phyloP scores from a whole-genome alignment of 2,113 vertebrate genomes.

The Cynopterus brachyotis region DNA sequence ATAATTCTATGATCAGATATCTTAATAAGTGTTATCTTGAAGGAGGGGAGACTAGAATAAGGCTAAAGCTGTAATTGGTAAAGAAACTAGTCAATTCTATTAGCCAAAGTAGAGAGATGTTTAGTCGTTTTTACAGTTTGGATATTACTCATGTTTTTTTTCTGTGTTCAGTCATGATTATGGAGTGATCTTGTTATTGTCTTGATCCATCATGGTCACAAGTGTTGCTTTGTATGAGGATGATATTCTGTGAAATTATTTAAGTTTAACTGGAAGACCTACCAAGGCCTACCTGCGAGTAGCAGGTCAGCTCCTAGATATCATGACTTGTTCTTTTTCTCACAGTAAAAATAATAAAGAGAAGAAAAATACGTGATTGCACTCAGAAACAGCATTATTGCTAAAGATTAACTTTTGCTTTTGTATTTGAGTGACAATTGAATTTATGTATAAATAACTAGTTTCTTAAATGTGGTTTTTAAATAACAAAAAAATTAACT shows the following conservation, averaged over 20 bases:
- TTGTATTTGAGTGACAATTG: background rate
- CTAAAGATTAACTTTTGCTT: background rate
- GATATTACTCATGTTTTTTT: background rate
- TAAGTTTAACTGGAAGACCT: background rate
- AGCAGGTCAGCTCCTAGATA: background rate
- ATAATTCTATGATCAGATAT: background rate
- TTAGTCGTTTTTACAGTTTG: background rate
- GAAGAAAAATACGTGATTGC: background rate
- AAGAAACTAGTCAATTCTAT: background rate
- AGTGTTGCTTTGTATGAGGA: background rate
- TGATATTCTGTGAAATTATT: background rate
- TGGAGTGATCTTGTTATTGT: background rate
- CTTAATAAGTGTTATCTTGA: background rate
- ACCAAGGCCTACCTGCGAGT: background rate
- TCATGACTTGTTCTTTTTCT: background rate
- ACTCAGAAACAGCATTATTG: background rate
- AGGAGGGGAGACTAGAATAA: background rate
- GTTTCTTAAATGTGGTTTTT: conserved; percentile 26
- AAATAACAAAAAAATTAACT: background rate
- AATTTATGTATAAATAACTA: conserved; percentile 32
- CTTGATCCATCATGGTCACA: background rate
- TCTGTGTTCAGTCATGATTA: background rate
- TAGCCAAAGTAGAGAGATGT: background rate
- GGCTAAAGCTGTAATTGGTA: background rate
- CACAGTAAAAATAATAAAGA: background rate